phyloP scores from a whole-genome alignment of 1,140 invertebrate species.

The Drosophila arizonae region DNA sequence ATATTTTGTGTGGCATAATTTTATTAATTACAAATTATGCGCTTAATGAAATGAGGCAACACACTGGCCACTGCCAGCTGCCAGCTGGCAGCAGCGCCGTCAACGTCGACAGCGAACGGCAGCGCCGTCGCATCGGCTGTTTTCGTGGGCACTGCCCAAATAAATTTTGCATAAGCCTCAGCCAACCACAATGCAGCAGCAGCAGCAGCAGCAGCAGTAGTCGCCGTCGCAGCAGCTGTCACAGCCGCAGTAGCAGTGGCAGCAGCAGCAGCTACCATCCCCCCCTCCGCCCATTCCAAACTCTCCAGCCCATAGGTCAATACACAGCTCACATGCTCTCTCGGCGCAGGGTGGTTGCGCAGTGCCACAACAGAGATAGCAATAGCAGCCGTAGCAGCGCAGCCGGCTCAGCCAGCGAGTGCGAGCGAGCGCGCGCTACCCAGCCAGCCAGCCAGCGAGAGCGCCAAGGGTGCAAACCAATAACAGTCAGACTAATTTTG shows the following conservation, averaged over 20 bases:
- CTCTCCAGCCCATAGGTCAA: slow-evolving; percentile 25
- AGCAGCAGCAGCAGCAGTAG: slow-evolving; percentile 45
- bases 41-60: slow-evolving; percentile 67
- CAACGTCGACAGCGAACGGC: slow-evolving; percentile 44
- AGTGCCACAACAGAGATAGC: slow-evolving; percentile 27
- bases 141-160: slow-evolving; percentile 60
- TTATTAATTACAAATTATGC: slow-evolving; percentile 80
- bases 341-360: slow-evolving; percentile 33
- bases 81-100: not conserved
- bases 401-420: not conserved
- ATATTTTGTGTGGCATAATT: slow-evolving; percentile 55
- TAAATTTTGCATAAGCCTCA: slow-evolving; percentile 78
- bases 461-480: slow-evolving; percentile 77
- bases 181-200: slow-evolving; percentile 77
- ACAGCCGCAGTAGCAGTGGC: slow-evolving; percentile 2
- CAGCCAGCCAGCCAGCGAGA: slow-evolving; percentile 13
- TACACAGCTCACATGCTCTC: slow-evolving; percentile 27
- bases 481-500: slow-evolving; percentile 82
- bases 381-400: slow-evolving; percentile 18
- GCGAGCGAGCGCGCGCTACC: slow-evolving; percentile 23
- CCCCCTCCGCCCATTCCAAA: slow-evolving; percentile 3
- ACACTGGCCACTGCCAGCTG: slow-evolving; percentile 6
- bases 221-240: slow-evolving; percentile 9
- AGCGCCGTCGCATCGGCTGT: slow-evolving; percentile 16
- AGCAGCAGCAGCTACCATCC: too few species aligned